phyloP scores from a whole-genome alignment of 2,113 vertebrate species.

The Pachypanchax playfairii region DNA sequence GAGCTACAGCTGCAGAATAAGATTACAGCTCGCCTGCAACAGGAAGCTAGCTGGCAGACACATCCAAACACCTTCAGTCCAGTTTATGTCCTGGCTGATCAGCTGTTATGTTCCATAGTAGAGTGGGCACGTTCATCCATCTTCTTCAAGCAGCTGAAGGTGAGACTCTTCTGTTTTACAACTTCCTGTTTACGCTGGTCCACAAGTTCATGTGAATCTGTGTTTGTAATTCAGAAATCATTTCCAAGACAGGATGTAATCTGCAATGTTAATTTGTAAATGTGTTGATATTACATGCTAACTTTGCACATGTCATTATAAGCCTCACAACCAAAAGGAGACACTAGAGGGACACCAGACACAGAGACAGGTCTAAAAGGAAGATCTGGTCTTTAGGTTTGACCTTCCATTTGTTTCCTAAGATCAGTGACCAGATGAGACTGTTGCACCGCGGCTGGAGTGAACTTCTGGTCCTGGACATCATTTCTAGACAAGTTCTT shows the following conservation, averaged over 20 bases:
- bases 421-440: conserved; percentile 94
- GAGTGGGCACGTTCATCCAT: conserved; percentile 92
- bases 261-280: too few relatives aligned
- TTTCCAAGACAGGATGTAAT: too few relatives aligned
- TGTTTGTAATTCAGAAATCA: not conserved
- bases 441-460: conserved; percentile 94
- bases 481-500: conserved; percentile 89
- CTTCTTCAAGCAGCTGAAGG: conserved; percentile 94
- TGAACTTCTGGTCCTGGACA: conserved; percentile 89
- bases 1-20: conserved; percentile 85
- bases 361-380: too few relatives aligned
- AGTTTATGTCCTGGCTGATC: conserved; percentile 89
- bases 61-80: conserved; percentile 82
- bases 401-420: not conserved
- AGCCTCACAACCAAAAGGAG: too few relatives aligned
- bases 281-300: too few relatives aligned
- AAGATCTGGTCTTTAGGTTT: too few relatives aligned
- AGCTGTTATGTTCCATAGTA: conserved; percentile 91
- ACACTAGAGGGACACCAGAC: too few relatives aligned
- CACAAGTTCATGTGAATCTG: too few relatives aligned
- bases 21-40: conserved; percentile 84
- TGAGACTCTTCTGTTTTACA: conserved; percentile 52
- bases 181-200: not conserved
- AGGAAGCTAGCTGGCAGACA: conserved; percentile 76
- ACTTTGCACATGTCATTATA: too few relatives aligned